A percentile compares a stretch with the other conserved stretches of the same genome.
Evolutionary conservation across 2,888 invertebrate genomes (phyloP).

Genomic region (Noctua fimbriata): DNA sequence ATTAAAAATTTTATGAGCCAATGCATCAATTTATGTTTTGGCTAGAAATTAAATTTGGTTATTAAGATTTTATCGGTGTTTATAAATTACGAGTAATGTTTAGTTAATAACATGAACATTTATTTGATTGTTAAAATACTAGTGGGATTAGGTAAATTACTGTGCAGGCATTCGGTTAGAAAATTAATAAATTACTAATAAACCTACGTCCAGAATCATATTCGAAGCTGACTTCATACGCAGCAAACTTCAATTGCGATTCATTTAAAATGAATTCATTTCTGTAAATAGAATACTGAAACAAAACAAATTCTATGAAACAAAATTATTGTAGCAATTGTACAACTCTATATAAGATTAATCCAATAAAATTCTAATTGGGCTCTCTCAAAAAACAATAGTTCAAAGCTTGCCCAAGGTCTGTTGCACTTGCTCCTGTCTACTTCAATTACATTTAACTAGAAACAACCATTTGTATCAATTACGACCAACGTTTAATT

Average conservation of each 20-base stretch:
- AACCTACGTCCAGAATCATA: background rate
- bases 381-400: slow-evolving; percentile 54
- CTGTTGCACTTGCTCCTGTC: slow-evolving; percentile 78
- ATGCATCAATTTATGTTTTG: slow-evolving; percentile 41
- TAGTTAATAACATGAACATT: background rate
- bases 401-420: slow-evolving; percentile 60
- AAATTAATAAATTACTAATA: background rate
- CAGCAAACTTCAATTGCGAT: background rate
- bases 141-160: background rate
- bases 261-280: background rate
- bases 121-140: background rate
- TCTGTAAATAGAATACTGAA: slow-evolving; percentile 9
- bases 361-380: slow-evolving; percentile 56
- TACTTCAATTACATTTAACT: slow-evolving; percentile 87
- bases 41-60: slow-evolving; percentile 29
- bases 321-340: slow-evolving; percentile 23
- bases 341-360: slow-evolving; percentile 40
- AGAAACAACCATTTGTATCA: slow-evolving; percentile 89
- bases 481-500: slow-evolving; percentile 87
- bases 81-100: slow-evolving; percentile 10
- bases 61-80: slow-evolving; percentile 39
- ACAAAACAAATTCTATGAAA: slow-evolving; percentile 9
- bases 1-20: slow-evolving; percentile 49
- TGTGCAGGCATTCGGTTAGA: background rate
- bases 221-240: background rate